Conservation (phyloP, 2,888 invertebrate genomes). For the Linhomoeus sp. region DNA sequence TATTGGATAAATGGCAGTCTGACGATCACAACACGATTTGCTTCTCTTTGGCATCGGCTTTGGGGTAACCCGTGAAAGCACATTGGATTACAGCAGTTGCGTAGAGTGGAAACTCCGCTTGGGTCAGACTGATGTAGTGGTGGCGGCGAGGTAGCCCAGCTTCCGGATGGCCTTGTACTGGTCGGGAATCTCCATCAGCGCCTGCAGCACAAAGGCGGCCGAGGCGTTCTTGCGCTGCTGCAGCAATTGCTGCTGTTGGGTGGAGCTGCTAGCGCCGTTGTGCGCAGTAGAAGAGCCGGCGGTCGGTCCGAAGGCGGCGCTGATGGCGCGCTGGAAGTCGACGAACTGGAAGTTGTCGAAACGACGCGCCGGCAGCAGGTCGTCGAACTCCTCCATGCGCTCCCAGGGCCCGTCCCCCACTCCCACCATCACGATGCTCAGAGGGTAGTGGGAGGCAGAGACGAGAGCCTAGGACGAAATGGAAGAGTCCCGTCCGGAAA, state of each 20-base stretch:
- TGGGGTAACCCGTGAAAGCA: too few relatives aligned
- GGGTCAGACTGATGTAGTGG: too few relatives aligned
- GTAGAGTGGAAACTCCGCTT: too few relatives aligned
- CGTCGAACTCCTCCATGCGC: constrained; percentile 36
- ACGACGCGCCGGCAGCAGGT: constrained; percentile 31
- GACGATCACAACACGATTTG: too few relatives aligned
- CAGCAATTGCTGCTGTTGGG: too few relatives aligned
- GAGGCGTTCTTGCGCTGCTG: constrained; percentile 24
- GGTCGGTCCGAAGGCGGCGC: constrained; percentile 33
- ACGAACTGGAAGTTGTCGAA: constrained; percentile 39
- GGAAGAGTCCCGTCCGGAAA: constrained; percentile 3
- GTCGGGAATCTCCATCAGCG: constrained; percentile 37
- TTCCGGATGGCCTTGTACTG: constrained; percentile 28
- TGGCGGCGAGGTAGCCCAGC: constrained; percentile 11
- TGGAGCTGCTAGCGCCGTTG: too few relatives aligned
- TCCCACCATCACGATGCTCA: constrained; percentile 26
- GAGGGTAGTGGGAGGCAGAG: too few relatives aligned
- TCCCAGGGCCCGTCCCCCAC: constrained; percentile 38
- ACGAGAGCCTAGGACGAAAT: constrained; percentile 5
- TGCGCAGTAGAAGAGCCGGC: too few relatives aligned
- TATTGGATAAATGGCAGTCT: too few relatives aligned
- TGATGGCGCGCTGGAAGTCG: constrained; percentile 31
- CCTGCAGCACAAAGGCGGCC: constrained; percentile 33
- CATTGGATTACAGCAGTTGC: too few relatives aligned
- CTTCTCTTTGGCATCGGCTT: too few relatives aligned